A percentile compares a stretch with the other conserved stretches of the same genome.
These are phyloP conservation scores for Cheilinus undulatus DNA, from an alignment of 2,113 vertebrate species.

Conservation along the genomic window DNA sequence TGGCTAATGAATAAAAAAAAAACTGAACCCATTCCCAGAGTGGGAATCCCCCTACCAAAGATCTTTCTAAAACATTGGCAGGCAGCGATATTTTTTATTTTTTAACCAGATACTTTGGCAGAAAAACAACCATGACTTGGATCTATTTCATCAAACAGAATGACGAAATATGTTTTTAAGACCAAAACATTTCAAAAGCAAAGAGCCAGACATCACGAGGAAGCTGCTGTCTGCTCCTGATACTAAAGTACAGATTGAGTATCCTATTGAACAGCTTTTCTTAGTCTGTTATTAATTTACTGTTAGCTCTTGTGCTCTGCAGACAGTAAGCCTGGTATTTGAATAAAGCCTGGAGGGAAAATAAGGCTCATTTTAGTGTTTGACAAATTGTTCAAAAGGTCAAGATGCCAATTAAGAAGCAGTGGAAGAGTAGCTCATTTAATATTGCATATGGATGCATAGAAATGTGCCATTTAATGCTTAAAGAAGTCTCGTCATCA, in stretches of 20 bases:
- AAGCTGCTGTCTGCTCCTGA: background rate
- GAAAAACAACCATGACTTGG: constrained; percentile 19
- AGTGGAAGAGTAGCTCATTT: background rate
- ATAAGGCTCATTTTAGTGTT: background rate
- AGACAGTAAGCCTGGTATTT: background rate
- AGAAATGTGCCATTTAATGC: background rate
- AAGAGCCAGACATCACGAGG: constrained; percentile 22
- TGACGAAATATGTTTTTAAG: constrained; percentile 25
- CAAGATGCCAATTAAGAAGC: background rate
- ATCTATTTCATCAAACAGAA: constrained; percentile 13
- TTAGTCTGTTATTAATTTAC: background rate
- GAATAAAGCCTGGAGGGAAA: background rate
- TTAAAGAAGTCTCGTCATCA: too few relatives aligned
- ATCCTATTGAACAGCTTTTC: background rate
- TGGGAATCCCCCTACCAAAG: constrained; percentile 26
- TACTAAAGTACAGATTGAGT: background rate
- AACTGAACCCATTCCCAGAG: background rate
- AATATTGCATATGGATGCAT: background rate
- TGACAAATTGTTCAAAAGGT: constrained; percentile 11
- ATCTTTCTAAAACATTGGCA: constrained; percentile 35
- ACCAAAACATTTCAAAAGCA: constrained; percentile 19
- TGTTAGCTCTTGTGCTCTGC: background rate
- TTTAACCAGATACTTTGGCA: constrained; percentile 35
- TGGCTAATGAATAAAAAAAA: background rate
- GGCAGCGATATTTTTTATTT: constrained; percentile 16